Evolutionary conservation across 2,113 vertebrate species (phyloP).

Genomic region (Alaudala cheleensis): DNA sequence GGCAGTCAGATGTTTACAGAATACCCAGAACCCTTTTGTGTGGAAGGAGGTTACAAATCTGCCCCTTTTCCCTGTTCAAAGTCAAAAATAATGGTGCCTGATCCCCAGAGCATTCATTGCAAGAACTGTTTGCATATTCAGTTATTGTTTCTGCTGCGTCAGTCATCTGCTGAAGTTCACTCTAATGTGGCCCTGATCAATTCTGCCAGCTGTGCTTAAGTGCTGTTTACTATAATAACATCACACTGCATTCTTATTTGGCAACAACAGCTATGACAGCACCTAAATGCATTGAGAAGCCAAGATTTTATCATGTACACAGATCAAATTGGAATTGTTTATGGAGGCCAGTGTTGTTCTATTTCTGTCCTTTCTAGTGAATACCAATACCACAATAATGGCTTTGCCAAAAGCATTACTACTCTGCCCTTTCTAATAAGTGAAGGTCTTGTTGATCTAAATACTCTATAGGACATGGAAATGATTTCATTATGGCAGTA

Average conservation of each 20-base stretch:
- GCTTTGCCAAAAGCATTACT: conserved; percentile 71
- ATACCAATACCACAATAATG: conserved; percentile 71
- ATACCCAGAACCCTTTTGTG: conserved; percentile 80
- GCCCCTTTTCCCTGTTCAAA: conserved; percentile 84
- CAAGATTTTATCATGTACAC: conserved; percentile 80
- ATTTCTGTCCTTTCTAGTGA: conserved; percentile 77
- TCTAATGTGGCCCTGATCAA: conserved; percentile 89
- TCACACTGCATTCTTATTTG: conserved; percentile 82
- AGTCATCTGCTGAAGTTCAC: conserved; percentile 90
- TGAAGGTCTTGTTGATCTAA: conserved; percentile 72
- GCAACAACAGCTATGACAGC: conserved; percentile 81
- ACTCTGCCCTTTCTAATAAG: conserved; percentile 73
- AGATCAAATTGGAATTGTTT: conserved; percentile 78
- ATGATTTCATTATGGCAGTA: conserved; percentile 58
- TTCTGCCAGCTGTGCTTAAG: conserved; percentile 93
- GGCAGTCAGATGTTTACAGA: conserved; percentile 92
- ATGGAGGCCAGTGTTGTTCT: conserved; percentile 74
- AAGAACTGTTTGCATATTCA: conserved; percentile 94
- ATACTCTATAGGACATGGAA: conserved; percentile 61
- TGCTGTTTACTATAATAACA: conserved; percentile 94
- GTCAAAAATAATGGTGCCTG: conserved; percentile 88
- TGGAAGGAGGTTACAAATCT: conserved; percentile 84
- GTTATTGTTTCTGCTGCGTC: conserved; percentile 94
- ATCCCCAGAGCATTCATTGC: conserved; percentile 84
- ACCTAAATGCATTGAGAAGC: conserved; percentile 76